phyloP scores from a whole-genome alignment of 1,140 invertebrate genomes.

The Drosophila triauraria region DNA sequence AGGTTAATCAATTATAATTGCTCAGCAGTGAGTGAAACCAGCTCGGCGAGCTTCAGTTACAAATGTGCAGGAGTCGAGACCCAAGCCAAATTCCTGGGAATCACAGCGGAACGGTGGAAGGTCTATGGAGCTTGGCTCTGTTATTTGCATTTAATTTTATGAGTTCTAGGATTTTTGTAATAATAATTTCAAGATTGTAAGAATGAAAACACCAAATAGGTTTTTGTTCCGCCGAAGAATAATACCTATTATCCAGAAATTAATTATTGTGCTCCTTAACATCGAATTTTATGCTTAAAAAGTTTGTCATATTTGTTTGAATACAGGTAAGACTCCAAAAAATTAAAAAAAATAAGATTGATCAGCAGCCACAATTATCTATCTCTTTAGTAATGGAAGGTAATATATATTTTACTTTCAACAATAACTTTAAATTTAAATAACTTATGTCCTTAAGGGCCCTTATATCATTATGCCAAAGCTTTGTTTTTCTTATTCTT shows the following conservation, averaged over 20 bases:
- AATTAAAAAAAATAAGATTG: too few species aligned
- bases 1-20: conserved; percentile 29
- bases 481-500: background rate
- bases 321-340: too few species aligned
- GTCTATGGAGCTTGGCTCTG: background rate
- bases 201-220: rapidly evolving
- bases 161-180: background rate
- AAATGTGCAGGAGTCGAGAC: background rate
- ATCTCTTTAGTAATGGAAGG: too few species aligned
- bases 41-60: background rate
- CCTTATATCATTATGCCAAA: too few species aligned
- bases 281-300: too few species aligned
- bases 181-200: background rate
- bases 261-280: too few species aligned
- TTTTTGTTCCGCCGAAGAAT: background rate
- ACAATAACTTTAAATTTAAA: too few species aligned
- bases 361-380: too few species aligned
- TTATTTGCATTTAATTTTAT: background rate
- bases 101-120: too few species aligned
- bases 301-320: too few species aligned
- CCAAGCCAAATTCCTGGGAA: background rate
- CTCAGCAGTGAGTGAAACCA: background rate
- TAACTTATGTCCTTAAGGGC: too few species aligned
- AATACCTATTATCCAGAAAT: too few species aligned
- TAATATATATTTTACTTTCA: background rate